Percentiles rank a stretch among this genome's conserved stretches.
phyloP scores from a whole-genome alignment of 2,888 invertebrate genomes.

The Lymantria dispar region DNA sequence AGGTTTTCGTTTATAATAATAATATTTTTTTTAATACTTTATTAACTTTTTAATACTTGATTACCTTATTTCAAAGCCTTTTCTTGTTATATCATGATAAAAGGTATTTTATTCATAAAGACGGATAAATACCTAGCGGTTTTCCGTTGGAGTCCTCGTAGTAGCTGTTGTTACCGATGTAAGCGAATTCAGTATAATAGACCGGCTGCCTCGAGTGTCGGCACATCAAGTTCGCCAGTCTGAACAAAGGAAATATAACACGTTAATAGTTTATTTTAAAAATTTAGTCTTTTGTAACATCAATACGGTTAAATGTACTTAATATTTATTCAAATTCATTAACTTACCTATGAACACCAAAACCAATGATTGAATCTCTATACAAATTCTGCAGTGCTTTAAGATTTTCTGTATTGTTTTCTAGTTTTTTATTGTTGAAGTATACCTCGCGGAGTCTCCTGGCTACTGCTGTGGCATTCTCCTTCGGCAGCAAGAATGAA shows the following conservation, averaged over 20 bases:
- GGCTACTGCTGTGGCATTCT: conserved; percentile 76
- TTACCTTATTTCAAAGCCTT: too few species aligned
- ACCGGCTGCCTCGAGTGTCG: conserved; percentile 79
- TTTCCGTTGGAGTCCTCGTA: conserved; percentile 75
- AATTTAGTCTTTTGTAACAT: too few species aligned
- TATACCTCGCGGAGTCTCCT: conserved; percentile 77
- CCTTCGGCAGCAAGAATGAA: conserved; percentile 83
- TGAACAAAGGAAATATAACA: conserved; percentile 11
- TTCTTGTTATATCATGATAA: neutral
- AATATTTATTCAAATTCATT: too few species aligned
- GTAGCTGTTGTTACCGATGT: conserved; percentile 84
- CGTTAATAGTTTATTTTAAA: too few species aligned
- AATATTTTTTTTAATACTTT: too few species aligned
- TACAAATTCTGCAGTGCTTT: conserved; percentile 77
- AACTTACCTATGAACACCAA: conserved; percentile 75
- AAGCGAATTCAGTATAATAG: conserved; percentile 85
- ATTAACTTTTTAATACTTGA: too few species aligned
- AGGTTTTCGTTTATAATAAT: too few species aligned
- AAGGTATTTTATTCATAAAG: neutral
- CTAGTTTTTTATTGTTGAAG: conserved; percentile 46
- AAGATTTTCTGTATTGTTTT: conserved; percentile 58
- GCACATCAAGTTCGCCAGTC: conserved; percentile 83
- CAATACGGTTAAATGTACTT: too few species aligned
- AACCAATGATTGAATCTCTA: conserved; percentile 83
- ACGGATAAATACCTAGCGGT: conserved; percentile 64